phyloP scores from a whole-genome alignment of 2,888 invertebrate genomes.

The Coleophora flavipennella region DNA sequence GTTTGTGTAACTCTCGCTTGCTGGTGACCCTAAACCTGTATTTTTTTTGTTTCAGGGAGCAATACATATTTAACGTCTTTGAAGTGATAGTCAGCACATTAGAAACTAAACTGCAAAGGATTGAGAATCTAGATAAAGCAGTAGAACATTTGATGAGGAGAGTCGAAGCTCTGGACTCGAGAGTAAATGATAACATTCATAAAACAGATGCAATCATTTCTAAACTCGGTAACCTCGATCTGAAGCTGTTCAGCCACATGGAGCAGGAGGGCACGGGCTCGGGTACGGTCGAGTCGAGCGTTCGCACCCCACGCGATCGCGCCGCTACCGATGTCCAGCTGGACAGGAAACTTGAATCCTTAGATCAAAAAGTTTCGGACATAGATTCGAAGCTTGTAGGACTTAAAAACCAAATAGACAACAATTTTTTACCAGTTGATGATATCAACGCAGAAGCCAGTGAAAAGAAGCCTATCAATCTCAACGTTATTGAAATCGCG shows the following conservation, averaged over 20 bases:
- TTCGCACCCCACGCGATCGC: slow-evolving; percentile 24
- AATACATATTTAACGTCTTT: slow-evolving; percentile 90
- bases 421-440: slow-evolving; percentile 84
- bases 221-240: slow-evolving; percentile 81
- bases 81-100: slow-evolving; percentile 91
- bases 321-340: slow-evolving; percentile 59
- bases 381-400: slow-evolving; percentile 85
- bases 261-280: slow-evolving; percentile 41
- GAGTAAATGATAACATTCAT: slow-evolving; percentile 86
- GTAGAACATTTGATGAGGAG: slow-evolving; percentile 89
- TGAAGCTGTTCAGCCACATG: slow-evolving; percentile 79
- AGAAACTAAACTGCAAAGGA: slow-evolving; percentile 89
- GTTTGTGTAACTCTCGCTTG: too few relatives aligned
- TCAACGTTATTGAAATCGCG: slow-evolving; percentile 86
- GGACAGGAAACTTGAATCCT: slow-evolving; percentile 77
- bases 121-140: slow-evolving; percentile 90
- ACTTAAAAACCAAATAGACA: slow-evolving; percentile 87
- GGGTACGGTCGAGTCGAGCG: slow-evolving; percentile 37
- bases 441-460: slow-evolving; percentile 91
- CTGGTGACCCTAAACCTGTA: neutral
- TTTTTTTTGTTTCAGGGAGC: slow-evolving; percentile 79
- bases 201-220: slow-evolving; percentile 88
- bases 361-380: slow-evolving; percentile 88
- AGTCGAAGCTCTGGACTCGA: slow-evolving; percentile 85
- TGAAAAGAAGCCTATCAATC: slow-evolving; percentile 88